Evolutionary conservation across 2,797 vertebrate genomes (phyloP).

Genomic region (Catharus ustulatus): DNA sequence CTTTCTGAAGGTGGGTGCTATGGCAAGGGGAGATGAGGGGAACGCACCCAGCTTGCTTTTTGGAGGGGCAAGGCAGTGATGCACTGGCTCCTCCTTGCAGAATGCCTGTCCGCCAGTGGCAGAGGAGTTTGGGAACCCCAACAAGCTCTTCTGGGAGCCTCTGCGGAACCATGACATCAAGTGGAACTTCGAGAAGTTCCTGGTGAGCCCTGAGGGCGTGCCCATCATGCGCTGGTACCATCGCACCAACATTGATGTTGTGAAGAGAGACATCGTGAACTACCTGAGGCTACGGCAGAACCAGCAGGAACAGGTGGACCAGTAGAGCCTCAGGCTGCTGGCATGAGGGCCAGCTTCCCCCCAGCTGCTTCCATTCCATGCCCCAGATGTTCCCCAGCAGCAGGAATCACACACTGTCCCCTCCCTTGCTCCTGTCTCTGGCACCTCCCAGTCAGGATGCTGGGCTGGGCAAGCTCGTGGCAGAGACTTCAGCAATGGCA

Average conservation of each 20-base stretch:
- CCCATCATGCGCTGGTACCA: conserved; percentile 90
- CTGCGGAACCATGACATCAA: conserved; percentile 88
- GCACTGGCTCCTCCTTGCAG: conserved; percentile 55
- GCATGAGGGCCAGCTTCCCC: neutral
- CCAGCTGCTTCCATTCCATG: fast-evolving
- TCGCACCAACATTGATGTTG: conserved; percentile 69
- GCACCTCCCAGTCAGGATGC: neutral
- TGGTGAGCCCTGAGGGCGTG: conserved; percentile 87
- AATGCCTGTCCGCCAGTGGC: conserved; percentile 87
- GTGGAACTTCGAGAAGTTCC: conserved; percentile 99
- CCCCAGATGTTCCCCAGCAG: neutral
- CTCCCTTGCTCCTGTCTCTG: neutral
- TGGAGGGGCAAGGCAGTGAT: neutral
- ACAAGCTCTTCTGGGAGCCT: conserved; percentile 89
- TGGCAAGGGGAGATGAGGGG: neutral
- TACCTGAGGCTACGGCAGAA: conserved; percentile 67
- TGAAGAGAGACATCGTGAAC: conserved; percentile 79
- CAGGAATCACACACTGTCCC: neutral
- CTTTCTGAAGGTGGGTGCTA: conserved; percentile 88
- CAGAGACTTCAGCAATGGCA: neutral
- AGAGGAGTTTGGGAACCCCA: conserved; percentile 79
- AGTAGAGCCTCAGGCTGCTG: neutral
- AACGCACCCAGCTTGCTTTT: neutral
- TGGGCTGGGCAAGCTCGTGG: neutral
- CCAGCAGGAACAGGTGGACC: too few species aligned